Evolutionary conservation across 2,888 invertebrate species (phyloP), one percentile per base, ranked within the genome.

Genomic region (Cephus pygmeus): DNA sequence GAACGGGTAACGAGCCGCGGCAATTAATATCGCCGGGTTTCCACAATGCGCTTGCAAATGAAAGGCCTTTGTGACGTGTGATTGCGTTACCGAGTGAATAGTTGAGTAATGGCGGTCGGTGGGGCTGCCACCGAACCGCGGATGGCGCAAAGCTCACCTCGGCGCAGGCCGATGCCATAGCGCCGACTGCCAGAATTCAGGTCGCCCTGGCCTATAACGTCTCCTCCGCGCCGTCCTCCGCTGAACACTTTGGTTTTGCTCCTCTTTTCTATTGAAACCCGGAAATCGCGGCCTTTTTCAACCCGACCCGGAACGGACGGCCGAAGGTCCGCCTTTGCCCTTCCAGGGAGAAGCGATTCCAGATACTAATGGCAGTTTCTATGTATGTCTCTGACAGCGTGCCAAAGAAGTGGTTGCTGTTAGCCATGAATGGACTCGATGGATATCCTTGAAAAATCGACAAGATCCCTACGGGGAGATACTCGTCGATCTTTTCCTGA

Each of bases 41-140:
- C 90, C 91, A 91, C 91, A 91, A 91, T 91, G 91, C 91, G 90
- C 91, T 91, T 91, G 91, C 91, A 91, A 91, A 91, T 91, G 91
- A 91, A 91, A 91, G 91, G 91, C 90, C 91, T 91, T 91, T 91
- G 91, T 91, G 91, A 91, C 91, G 91, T 91, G 90, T 91, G 91
- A 91, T 91, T 91, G 91, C 91, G 90, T 90, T 90, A 89, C 88
- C 91, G 89, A 90, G 90, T 91, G 91, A 91, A 91, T 91, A 91
- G 90, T 89, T 91, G 91, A 91, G 90, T 91, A 90, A 91, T 91
- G 91, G 90, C 87, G 88, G 87, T 88, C 84, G 87, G 87, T 81
- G 88, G 85, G 84, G 86, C 86, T 84, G 85, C 88, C 87, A 83
- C 85, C 87, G 86, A 88, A 88, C 87, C 88, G 86, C 83, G 77